phyloP scores from a whole-genome alignment of 2,888 invertebrate genomes.

The Chaitophorus viminalis region DNA sequence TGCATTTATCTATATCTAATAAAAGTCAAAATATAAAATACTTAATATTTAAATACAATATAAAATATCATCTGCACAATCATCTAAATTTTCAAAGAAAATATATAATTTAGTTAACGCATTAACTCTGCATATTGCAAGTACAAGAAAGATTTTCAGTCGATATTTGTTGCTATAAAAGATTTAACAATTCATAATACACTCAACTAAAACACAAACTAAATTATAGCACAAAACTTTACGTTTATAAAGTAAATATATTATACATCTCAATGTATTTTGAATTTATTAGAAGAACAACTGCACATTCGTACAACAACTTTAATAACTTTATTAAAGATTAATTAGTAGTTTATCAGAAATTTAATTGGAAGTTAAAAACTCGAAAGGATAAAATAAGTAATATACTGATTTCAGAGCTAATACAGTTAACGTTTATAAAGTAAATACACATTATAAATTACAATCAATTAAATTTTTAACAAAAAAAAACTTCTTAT shows the following conservation, averaged over 20 bases:
- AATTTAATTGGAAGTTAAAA: background rate
- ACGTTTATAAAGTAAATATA: slow-evolving; percentile 2
- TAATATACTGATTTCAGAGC: background rate
- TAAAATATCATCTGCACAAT: background rate
- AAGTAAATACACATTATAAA: background rate
- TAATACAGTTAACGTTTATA: background rate
- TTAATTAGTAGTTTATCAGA: background rate
- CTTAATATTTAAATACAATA: background rate
- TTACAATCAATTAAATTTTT: background rate
- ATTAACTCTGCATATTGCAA: background rate
- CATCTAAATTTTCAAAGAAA: background rate
- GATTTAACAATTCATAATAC: background rate
- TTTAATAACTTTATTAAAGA: background rate
- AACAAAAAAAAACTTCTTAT: too few relatives aligned
- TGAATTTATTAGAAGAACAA: background rate
- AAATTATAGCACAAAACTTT: background rate
- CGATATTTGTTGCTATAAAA: background rate
- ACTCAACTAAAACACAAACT: background rate
- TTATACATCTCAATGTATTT: background rate
- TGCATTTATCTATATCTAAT: background rate
- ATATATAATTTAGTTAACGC: background rate
- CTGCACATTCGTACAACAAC: background rate
- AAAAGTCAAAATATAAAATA: background rate
- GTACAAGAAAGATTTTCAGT: slow-evolving; percentile 6
- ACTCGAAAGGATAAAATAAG: background rate